Base-by-base conservation (phyloP, 1,140 invertebrate genomes). In the Procambarus virginalis region DNA sequence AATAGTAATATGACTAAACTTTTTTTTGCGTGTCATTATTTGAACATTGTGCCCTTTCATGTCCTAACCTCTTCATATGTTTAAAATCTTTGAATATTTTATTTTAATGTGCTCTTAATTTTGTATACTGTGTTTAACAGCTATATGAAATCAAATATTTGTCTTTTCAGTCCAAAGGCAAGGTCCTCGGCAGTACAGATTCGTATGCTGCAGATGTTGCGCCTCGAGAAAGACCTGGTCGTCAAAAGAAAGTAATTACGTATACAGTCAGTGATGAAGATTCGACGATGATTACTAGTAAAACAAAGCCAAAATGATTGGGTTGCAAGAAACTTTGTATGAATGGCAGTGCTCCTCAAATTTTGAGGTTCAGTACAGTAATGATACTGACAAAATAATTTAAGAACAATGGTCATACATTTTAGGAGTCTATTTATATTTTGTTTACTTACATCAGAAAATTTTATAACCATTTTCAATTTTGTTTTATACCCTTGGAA, bases 211-310 rank as follows among this genome's bases (percentile, higher is more conserved):
- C 49, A n/a, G 55, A 76, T 3, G 68, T 91, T 2, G 45, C 89
- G 48, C 90, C 93, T 8, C 84, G 93, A 9, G 91, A 89, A 48
- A 91, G 91, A 10, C 92, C 92, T n/a, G 93, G 93, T 8, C 91
- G 93, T 14, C 60, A 92, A 6, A 93, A 92, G 70, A 92, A 92
- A 75, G 85, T 93, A 51, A 93, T 93, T 75, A 94, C 93, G 87
- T 94, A 94, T 84, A 93, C 92, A 77, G 93, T 93, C 81, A 92
- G 86, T 73, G 93, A 93, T 82, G 93, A 93, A 64, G 86, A 89
- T 10, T 77, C 34, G 81, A 82, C 60, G 76, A 79, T 75, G 64
- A 89, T 55, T 89, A 86, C 70, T 86, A 86, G 34, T 20, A 5
- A 22, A 55, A 14, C 22, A 46, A 64, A 9, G 2, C 34, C 0